Percentiles rank a stretch among this genome's conserved stretches.
Evolutionary conservation across 2,888 invertebrate species (phyloP).

Genomic region (Mantis religiosa): DNA sequence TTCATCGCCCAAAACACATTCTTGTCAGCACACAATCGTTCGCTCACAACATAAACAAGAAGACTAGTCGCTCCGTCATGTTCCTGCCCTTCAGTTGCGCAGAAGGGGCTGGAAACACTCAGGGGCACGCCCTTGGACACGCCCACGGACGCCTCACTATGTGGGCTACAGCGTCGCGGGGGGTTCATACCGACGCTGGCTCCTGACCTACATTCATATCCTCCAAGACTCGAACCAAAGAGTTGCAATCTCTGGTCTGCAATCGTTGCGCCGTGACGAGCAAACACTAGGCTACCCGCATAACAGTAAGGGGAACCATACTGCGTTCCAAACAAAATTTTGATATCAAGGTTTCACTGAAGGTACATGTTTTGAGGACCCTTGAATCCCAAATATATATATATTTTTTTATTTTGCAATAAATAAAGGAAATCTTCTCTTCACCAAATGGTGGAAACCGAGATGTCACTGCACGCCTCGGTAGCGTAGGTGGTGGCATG

Average conservation of each 20-base stretch:
- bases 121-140: not conserved
- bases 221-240: not conserved
- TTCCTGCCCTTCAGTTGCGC: not conserved
- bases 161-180: not conserved
- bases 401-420: too few species aligned
- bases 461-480: too few species aligned
- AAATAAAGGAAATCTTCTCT: too few species aligned
- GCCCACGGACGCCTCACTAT: not conserved
- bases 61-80: not conserved
- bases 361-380: too few species aligned
- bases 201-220: not conserved
- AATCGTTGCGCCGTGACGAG: too few species aligned
- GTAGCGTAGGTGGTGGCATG: too few species aligned
- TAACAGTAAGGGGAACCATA: too few species aligned
- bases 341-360: too few species aligned
- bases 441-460: too few species aligned
- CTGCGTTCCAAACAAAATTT: too few species aligned
- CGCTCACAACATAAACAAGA: not conserved
- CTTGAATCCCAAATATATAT: too few species aligned
- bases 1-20: constrained; percentile 5
- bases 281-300: too few species aligned
- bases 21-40: not conserved
- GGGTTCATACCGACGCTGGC: not conserved
- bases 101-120: not conserved
- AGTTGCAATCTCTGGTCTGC: not conserved